Conservation (phyloP, 2,888 invertebrate genomes). For the Paralinhomoeus sp. region DNA sequence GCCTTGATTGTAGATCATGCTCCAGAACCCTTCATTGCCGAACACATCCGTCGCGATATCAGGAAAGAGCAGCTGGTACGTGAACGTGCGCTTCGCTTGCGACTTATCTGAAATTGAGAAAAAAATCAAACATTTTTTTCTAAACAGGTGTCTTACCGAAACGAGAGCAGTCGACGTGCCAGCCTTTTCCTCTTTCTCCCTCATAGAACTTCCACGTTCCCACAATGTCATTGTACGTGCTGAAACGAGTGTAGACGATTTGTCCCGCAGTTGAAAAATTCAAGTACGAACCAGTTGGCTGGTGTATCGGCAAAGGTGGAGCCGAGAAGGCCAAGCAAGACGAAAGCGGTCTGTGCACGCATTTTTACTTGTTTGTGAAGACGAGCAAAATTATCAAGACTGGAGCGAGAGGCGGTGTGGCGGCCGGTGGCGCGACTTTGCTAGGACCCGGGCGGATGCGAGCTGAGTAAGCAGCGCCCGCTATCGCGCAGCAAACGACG, state of each 20-base stretch:
- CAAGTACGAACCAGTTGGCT: constrained; percentile 18
- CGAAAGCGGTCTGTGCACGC: no score
- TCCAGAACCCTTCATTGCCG: constrained; percentile 33
- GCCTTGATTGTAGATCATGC: constrained; percentile 35
- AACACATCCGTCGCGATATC: constrained; percentile 29
- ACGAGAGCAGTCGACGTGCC: constrained; percentile 10
- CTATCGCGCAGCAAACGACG: no score
- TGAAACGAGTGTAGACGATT: no score
- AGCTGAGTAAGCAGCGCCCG: no score
- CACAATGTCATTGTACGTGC: constrained; percentile 21
- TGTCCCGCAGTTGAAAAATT: no score
- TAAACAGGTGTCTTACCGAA: not conserved
- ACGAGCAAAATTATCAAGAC: no score
- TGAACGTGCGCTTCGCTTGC: no score
- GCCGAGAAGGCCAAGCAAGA: no score
- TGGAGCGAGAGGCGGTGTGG: no score
- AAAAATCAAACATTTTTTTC: not conserved
- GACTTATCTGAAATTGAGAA: not conserved
- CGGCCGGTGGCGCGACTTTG: no score
- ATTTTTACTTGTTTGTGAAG: no score
- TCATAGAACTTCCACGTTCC: constrained; percentile 24
- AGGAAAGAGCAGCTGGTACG: constrained; percentile 24
- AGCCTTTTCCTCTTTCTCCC: constrained; percentile 13
- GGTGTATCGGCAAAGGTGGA: constrained; percentile 21
- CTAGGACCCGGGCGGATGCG: no score